Conservation (phyloP, 2,797 vertebrate species). For the Apodemus agrarius region DNA sequence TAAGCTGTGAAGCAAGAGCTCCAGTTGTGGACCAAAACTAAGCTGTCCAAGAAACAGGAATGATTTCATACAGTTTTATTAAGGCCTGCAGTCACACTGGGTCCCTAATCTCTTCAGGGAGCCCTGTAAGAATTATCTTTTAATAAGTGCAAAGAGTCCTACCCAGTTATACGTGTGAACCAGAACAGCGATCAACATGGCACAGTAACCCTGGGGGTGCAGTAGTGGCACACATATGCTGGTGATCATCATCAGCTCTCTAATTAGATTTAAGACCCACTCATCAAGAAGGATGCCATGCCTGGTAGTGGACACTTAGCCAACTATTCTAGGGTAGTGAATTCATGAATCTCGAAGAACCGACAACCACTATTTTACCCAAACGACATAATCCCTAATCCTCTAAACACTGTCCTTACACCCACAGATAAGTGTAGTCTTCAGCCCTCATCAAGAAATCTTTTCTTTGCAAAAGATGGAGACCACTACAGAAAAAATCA, state of each 20-base stretch:
- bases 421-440: neutral
- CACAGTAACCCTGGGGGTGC: neutral
- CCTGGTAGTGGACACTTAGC: neutral
- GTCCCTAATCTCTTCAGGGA: neutral
- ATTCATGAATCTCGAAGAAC: neutral
- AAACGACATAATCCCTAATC: neutral
- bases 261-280: neutral
- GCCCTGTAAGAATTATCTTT: neutral
- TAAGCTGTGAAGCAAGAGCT: conserved; percentile 29
- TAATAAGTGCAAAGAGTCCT: neutral
- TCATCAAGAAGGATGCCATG: neutral
- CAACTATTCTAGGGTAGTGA: neutral
- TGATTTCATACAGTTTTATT: neutral
- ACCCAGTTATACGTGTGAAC: neutral
- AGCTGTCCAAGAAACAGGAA: neutral
- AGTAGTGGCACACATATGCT: neutral
- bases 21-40: neutral
- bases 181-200: neutral
- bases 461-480: neutral
- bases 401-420: neutral
- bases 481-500: neutral
- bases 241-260: neutral
- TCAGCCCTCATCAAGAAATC: neutral
- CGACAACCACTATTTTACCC: neutral
- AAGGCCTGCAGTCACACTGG: neutral